Evolutionary conservation across 2,797 vertebrate genomes (phyloP).

Genomic region (Pogonophryne albipinna): DNA sequence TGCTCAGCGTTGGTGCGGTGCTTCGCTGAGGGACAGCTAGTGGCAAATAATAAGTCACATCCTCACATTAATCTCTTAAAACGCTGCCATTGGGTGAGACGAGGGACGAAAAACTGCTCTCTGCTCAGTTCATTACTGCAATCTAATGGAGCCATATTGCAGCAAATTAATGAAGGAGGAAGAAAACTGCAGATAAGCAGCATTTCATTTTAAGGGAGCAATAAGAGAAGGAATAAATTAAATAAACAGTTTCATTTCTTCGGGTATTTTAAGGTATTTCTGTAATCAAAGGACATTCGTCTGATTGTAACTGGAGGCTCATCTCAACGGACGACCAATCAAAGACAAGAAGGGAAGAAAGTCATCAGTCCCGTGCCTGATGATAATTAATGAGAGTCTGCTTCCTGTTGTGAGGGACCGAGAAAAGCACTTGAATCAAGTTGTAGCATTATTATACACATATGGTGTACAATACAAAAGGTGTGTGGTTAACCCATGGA

Average conservation of each 20-base stretch:
- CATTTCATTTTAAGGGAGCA: neutral
- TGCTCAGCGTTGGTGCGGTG: constrained; percentile 17
- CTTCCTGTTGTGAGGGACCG: too few species aligned
- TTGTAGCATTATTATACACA: too few species aligned
- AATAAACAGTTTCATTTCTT: constrained; percentile 7
- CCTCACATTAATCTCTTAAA: constrained; percentile 52
- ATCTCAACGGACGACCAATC: too few species aligned
- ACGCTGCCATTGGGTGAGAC: constrained; percentile 36
- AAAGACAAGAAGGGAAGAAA: too few species aligned
- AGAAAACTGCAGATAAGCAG: neutral
- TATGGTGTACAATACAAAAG: too few species aligned
- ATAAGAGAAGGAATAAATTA: neutral
- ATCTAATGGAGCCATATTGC: constrained; percentile 57
- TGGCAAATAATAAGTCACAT: constrained; percentile 50
- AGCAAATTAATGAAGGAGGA: constrained; percentile 16
- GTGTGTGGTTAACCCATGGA: too few species aligned
- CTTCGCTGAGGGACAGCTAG: constrained; percentile 19
- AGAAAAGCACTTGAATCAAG: too few species aligned
- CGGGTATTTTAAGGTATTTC: neutral
- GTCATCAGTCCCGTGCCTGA: too few species aligned
- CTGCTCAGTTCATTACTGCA: constrained; percentile 63
- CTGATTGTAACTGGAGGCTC: neutral
- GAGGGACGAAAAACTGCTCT: constrained; percentile 27
- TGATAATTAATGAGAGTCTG: too few species aligned
- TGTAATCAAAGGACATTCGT: constrained; percentile 10